These are phyloP conservation scores for Epinotia bilunana DNA, from an alignment of 2,888 invertebrate species.

Conservation along the genomic window DNA sequence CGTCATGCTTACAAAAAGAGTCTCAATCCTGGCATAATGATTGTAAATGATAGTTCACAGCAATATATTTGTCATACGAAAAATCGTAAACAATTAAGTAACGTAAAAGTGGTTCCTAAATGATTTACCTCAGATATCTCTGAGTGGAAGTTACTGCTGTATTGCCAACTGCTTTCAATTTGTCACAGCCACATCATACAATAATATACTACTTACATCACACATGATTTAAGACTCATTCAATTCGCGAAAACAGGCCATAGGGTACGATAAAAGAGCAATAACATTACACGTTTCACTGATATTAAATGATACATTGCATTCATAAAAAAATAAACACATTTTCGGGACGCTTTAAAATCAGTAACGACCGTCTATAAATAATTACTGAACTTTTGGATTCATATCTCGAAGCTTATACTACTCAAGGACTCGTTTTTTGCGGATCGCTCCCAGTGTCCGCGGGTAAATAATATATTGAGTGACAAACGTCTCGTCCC, in stretches of 20 bases:
- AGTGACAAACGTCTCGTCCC: constrained; percentile 75
- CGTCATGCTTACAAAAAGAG: no score
- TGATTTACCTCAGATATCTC: no score
- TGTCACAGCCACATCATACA: not conserved
- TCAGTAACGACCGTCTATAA: constrained; percentile 7
- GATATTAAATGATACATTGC: constrained; percentile 13
- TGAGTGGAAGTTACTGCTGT: not conserved
- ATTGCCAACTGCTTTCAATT: not conserved
- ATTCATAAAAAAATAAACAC: constrained; percentile 1
- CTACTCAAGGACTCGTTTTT: constrained; percentile 31
- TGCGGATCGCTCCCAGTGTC: constrained; percentile 54
- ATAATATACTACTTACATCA: constrained; percentile 11
- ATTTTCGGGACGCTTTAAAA: not conserved
- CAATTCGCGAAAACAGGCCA: not conserved
- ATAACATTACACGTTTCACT: constrained; percentile 20
- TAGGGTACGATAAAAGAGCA: constrained; percentile 17
- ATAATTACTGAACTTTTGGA: constrained; percentile 32
- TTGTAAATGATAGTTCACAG: no score
- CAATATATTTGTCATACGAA: no score
- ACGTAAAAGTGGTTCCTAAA: no score
- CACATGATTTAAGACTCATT: constrained; percentile 23
- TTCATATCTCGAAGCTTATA: constrained; percentile 17
- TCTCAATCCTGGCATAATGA: no score
- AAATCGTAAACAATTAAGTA: no score
- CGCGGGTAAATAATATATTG: constrained; percentile 75